Evolutionary conservation across 2,797 vertebrate species (phyloP), one percentile per base, ranked within the genome.

Genomic region (Ctenopoma multispine): DNA sequence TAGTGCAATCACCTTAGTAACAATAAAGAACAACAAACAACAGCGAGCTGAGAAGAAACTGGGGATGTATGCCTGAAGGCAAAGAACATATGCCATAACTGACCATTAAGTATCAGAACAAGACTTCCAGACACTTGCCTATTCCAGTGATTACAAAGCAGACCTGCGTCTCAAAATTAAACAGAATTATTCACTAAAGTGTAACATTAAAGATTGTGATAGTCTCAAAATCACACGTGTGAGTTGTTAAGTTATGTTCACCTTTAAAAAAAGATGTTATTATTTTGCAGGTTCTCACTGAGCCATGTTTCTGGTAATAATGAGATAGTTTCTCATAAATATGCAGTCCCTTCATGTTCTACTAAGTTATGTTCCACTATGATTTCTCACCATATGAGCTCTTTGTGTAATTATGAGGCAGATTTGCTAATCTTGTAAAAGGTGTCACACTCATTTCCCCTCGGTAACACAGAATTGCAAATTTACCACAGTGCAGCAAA

Each of bases 371-470:
- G 75, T 77, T 87, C 60, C 65, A 61, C 59, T 21, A 12, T 72
- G 56, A 67, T 74, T 80, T 69, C 51, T 66, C 76, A 34, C 55
- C n/a, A 10, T 67, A 34, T 17, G 31, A 61, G 56, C 48, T 61
- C 43, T 12, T 72, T 53, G 12, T 60, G 38, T 78, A 76, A 83
- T 80, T 83, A 69, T 72, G 63, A 63, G 78, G 71, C 80, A 75
- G 69, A 62, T 79, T 80, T 64, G 51, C 63, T 74, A 79, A 86
- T 83, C 75, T 77, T 2, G 56, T 74, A 60, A 81, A 73, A 83
- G 36, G 63, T 75, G 71, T 79, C 75, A 54, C 66, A 46, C 67
- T 70, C 66, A 48, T 79, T 67, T 85, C 72, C 72, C 71, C 62
- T 72, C 54, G 11, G 54, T 23, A 40, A 77, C 29, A 34, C 55